Percentiles rank a stretch among this genome's conserved stretches.
Evolutionary conservation across 2,113 vertebrate genomes (phyloP).

Genomic region (Cebus imitator): DNA sequence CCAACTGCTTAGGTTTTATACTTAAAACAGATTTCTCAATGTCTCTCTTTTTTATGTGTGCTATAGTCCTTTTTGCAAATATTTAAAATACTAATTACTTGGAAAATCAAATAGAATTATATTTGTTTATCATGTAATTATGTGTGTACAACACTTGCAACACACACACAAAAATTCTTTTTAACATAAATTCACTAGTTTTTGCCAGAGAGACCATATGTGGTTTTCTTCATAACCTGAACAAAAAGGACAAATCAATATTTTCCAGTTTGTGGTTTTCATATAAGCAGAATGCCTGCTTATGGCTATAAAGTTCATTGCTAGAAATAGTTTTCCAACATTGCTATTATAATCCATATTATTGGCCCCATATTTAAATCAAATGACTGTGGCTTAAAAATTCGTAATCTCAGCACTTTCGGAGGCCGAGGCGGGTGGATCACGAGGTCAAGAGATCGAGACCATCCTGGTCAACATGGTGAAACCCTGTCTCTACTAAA

Average conservation of each 20-base stretch:
- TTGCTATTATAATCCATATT: background rate
- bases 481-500: too few relatives aligned
- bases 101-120: background rate
- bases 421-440: too few relatives aligned
- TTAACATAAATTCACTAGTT: background rate
- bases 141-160: background rate
- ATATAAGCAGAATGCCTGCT: background rate
- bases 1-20: background rate
- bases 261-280: background rate
- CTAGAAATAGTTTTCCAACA: background rate
- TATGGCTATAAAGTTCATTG: background rate
- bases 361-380: background rate
- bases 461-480: too few relatives aligned
- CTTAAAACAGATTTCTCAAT: background rate
- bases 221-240: background rate
- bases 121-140: conserved; percentile 42
- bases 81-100: conserved; percentile 32
- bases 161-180: background rate
- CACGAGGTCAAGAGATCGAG: too few relatives aligned
- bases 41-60: background rate
- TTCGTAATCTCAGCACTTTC: background rate
- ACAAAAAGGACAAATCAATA: background rate
- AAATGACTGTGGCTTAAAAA: background rate
- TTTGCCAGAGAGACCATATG: background rate
- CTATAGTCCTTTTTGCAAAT: background rate